Evolutionary conservation across 2,888 invertebrate genomes (phyloP).

Genomic region (Nasonia oneida): DNA sequence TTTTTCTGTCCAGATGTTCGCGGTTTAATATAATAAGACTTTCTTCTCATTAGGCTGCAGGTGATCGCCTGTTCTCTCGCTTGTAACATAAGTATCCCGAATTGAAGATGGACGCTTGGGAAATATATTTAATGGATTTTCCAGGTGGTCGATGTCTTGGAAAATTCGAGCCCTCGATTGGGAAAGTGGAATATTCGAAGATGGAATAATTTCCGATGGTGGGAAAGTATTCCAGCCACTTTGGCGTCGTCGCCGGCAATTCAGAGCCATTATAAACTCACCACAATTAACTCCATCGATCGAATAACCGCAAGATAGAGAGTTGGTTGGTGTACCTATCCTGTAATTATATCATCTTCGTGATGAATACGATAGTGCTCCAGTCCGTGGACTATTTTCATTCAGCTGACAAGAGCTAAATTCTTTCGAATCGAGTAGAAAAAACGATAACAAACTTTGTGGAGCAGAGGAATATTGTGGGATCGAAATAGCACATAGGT

Average conservation of each 20-base stretch:
- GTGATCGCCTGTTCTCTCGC: background rate
- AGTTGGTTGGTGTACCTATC: no score
- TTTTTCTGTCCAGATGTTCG: background rate
- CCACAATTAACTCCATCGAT: background rate
- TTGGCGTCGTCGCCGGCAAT: background rate
- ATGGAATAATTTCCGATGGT: background rate
- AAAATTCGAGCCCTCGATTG: background rate
- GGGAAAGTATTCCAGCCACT: background rate
- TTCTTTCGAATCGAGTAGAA: background rate
- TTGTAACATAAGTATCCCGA: background rate
- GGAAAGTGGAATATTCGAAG: background rate
- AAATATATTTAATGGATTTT: background rate
- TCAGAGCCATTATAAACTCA: background rate
- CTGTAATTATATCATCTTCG: no score
- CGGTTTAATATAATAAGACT: no score
- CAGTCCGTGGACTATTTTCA: background rate
- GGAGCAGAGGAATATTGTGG: background rate
- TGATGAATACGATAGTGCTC: no score
- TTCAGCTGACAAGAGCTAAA: background rate
- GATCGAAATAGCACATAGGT: constrained; percentile 21
- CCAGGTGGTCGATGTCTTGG: background rate
- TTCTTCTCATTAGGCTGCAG: background rate
- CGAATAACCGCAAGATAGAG: background rate
- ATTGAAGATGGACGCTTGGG: background rate
- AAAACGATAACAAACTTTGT: background rate